Evolutionary conservation across 2,888 invertebrate genomes (phyloP), one percentile per base, ranked within the genome.

Genomic region (Trisateles emortualis): DNA sequence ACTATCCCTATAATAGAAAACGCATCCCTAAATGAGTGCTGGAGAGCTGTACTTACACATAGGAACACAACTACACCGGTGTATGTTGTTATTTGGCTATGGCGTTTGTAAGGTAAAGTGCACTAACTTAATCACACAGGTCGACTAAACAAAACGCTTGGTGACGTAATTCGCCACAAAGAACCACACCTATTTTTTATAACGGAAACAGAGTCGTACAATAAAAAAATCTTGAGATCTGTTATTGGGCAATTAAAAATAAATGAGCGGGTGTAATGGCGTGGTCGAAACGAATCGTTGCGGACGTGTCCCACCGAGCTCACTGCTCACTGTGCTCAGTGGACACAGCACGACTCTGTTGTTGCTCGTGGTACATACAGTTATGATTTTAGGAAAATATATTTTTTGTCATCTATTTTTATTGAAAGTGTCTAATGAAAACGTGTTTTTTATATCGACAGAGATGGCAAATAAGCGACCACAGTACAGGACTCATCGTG

Each of bases 271-370:
- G 73, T 76, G 78, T 79, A 76, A 76, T 74, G 70, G 72, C 65
- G 60, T 65, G 56, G 54, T 75, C 72, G 76, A 70, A 79, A 84
- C 88, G 78, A 86, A 88, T 87, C 69, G 77, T 59, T 57, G 60
- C 74, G 78, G 85, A 86, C 87, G 84, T 82, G 83, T 63, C 58
- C 49, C 52, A 52, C 53, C 52, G 62, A 62, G 66, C 64, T 62
- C 72, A 68, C 33, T 64, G 70, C 46, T 22, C 50, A 52, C 53
- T 51, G 62, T 64, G 66, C 64, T 62, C 72, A 68, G 33, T 64
- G 70, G 49, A 49, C 76, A 53, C 75, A 74, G 75, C 74, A 61
- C 59, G 76, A 57, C 47, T 49, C 59, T 51, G 56, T 73, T 69
- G 66, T 70, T 54, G 60, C 40, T 60, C 42, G 52, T 30, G 40